phyloP scores from a whole-genome alignment of 2,888 invertebrate species.

The Cerastis leucographa region DNA sequence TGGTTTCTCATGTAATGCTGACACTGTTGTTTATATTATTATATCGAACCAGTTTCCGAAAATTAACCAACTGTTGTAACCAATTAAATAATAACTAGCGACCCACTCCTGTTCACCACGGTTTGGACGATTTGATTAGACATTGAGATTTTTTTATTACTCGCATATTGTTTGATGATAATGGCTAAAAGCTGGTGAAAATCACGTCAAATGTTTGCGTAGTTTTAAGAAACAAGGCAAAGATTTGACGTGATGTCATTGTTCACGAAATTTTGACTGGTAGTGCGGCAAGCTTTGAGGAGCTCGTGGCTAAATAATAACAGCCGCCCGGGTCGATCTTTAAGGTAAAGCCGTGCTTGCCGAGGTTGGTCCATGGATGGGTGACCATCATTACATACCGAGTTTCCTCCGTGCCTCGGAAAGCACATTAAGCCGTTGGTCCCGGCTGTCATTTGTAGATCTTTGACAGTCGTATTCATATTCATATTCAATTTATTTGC shows the following conservation, averaged over 20 bases:
- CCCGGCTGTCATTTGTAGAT: too few species aligned
- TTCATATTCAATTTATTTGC: too few species aligned
- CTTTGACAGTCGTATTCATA: too few species aligned
- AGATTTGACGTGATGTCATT: background rate
- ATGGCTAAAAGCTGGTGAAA: background rate
- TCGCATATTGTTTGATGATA: background rate
- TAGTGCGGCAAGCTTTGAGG: background rate
- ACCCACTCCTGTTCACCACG: background rate
- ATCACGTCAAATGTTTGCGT: background rate
- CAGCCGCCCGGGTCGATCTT: too few species aligned
- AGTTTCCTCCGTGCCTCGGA: too few species aligned
- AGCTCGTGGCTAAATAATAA: too few species aligned
- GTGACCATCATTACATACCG: too few species aligned
- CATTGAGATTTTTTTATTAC: background rate
- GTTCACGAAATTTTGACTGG: background rate
- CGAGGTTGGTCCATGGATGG: too few species aligned
- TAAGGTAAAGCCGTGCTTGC: too few species aligned
- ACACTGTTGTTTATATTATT: background rate
- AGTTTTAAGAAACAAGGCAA: background rate
- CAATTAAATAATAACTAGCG: too few species aligned
- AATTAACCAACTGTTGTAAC: background rate
- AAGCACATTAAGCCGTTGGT: too few species aligned
- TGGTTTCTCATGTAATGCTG: conserved; percentile 3
- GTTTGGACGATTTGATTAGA: background rate
- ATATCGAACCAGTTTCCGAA: background rate